Conservation (phyloP, 2,113 vertebrate genomes). For the Albula glossodonta region DNA sequence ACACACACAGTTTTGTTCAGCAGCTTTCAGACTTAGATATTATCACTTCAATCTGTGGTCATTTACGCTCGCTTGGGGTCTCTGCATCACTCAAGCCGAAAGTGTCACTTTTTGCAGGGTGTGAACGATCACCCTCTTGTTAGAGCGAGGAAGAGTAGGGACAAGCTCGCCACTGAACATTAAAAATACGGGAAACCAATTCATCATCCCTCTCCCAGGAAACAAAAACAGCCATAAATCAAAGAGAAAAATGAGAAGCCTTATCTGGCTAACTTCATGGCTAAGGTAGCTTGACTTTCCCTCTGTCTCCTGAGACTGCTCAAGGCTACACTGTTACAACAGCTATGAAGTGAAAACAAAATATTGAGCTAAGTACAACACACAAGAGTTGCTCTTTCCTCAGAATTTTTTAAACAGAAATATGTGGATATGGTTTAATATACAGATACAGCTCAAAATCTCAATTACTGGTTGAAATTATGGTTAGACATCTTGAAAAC, state of each 20-base stretch:
- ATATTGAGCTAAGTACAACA: background rate
- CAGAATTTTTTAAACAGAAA: no score
- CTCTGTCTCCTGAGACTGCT: background rate
- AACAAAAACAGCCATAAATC: slow-evolving; percentile 72
- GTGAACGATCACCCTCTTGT: background rate
- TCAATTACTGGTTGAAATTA: no score
- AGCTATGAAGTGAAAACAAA: background rate
- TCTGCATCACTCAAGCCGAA: background rate
- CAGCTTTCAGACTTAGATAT: background rate
- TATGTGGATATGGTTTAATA: no score
- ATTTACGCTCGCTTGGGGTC: background rate
- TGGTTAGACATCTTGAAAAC: no score
- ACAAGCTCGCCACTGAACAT: slow-evolving; percentile 36
- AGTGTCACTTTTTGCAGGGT: background rate
- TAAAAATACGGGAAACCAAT: slow-evolving; percentile 62
- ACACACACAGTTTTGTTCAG: background rate
- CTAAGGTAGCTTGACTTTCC: slow-evolving; percentile 68
- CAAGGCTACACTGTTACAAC: background rate
- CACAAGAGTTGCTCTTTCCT: background rate
- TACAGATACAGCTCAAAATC: no score
- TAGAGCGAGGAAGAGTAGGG: background rate
- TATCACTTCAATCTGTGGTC: background rate
- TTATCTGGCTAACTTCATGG: slow-evolving; percentile 72
- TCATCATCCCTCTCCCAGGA: slow-evolving; percentile 61
- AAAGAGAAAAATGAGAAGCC: slow-evolving; percentile 66